A percentile compares a stretch with the other conserved stretches of the same genome.
These are phyloP conservation scores for Ormia ochracea DNA, from an alignment of 2,888 invertebrate species.

Conservation along the genomic window DNA sequence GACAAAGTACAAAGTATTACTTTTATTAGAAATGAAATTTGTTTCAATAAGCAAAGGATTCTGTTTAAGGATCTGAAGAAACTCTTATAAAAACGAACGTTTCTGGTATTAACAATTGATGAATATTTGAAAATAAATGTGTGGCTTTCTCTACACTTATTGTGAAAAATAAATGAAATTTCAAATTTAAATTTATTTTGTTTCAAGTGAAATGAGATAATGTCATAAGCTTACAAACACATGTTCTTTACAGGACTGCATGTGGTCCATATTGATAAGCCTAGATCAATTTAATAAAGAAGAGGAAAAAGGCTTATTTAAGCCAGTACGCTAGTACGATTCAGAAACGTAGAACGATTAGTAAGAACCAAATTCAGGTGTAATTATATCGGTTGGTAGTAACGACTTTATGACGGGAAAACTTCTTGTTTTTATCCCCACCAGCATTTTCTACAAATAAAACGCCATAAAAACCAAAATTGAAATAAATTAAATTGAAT, in stretches of 20 bases:
- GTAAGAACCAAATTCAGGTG: no score
- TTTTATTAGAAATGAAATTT: slow-evolving; percentile 37
- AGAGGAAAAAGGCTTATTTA: no score
- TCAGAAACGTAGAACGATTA: no score
- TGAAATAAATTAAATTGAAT: no score
- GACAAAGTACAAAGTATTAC: slow-evolving; percentile 31
- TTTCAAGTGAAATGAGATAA: not conserved
- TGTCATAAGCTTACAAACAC: not conserved
- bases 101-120: slow-evolving; percentile 34
- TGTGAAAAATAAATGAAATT: slow-evolving; percentile 10
- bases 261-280: no score
- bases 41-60: slow-evolving; percentile 3
- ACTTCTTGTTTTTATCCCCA: no score
- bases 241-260: not conserved
- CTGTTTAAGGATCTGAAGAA: not conserved
- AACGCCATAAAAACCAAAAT: no score
- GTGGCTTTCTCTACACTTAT: not conserved
- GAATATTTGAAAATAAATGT: slow-evolving; percentile 10
- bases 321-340: no score
- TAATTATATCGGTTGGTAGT: no score
- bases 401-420: no score
- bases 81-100: not conserved
- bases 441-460: no score
- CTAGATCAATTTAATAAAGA: no score
- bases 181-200: slow-evolving; percentile 35